Percentiles rank a stretch among this genome's conserved stretches.
Evolutionary conservation across 2,888 invertebrate species (phyloP).

Genomic region (Nematopogon swammerdamellus): DNA sequence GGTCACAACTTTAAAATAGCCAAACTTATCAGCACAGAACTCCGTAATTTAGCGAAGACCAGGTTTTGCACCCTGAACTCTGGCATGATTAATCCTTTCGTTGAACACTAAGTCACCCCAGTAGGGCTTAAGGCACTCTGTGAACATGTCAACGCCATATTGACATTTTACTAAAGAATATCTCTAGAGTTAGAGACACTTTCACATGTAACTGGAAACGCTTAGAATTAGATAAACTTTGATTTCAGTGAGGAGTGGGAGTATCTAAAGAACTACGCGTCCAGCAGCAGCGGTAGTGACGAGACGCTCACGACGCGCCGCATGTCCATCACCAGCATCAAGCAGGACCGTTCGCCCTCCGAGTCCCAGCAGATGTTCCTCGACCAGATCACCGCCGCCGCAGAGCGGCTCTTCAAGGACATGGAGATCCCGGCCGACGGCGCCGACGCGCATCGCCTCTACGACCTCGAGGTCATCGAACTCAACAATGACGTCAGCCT

Average conservation of each 20-base stretch:
- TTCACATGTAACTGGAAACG: no score
- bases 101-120: no score
- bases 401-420: slow-evolving; percentile 71
- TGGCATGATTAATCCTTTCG: no score
- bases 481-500: slow-evolving; percentile 88
- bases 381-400: slow-evolving; percentile 70
- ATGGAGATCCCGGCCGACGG: slow-evolving; percentile 75
- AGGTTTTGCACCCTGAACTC: no score
- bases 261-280: slow-evolving; percentile 67
- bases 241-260: slow-evolving; percentile 96
- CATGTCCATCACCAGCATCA: slow-evolving; percentile 23
- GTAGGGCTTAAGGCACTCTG: no score
- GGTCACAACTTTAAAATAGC: no score
- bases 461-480: slow-evolving; percentile 92
- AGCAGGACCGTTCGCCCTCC: slow-evolving; percentile 47
- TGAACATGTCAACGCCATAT: no score
- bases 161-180: no score
- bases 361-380: slow-evolving; percentile 81
- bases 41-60: no score
- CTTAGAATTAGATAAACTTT: no score
- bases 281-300: slow-evolving; percentile 26
- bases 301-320: slow-evolving; percentile 33
- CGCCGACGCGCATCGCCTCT: slow-evolving; percentile 74
- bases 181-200: no score
- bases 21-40: no score